These are phyloP conservation scores for Sminthurinus aureus DNA, from an alignment of 2,888 invertebrate species.

Conservation along the genomic window DNA sequence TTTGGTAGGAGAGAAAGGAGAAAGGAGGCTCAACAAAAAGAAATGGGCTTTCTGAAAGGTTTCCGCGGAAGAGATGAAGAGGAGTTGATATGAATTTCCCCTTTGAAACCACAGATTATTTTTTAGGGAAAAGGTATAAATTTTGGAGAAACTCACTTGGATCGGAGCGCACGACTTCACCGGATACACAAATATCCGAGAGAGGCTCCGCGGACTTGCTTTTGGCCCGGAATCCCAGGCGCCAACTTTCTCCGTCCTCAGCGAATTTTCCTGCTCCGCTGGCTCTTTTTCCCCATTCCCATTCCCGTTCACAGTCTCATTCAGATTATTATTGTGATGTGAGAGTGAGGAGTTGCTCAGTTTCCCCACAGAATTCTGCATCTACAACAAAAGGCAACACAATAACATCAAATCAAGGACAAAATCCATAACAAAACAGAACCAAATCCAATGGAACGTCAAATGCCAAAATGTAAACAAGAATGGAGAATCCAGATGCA, in stretches of 20 bases:
- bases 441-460: background rate
- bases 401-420: background rate
- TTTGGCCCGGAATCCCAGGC: constrained; percentile 21
- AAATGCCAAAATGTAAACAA: background rate
- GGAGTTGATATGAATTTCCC: too few relatives aligned
- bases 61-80: background rate
- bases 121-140: background rate
- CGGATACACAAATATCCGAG: constrained; percentile 75
- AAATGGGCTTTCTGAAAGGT: background rate
- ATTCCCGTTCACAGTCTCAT: background rate
- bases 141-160: constrained; percentile 66
- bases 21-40: constrained; percentile 1
- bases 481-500: background rate
- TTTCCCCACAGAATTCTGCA: background rate
- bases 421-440: background rate
- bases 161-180: constrained; percentile 90
- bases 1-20: background rate
- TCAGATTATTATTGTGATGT: too few relatives aligned
- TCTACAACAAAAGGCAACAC: background rate
- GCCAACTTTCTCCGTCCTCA: constrained; percentile 31
- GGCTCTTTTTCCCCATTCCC: background rate
- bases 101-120: background rate
- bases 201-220: constrained; percentile 59
- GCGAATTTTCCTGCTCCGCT: constrained; percentile 1
- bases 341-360: too few relatives aligned